Base-by-base conservation (phyloP, 2,113 vertebrate species). In the Dolichotis patagonum region DNA sequence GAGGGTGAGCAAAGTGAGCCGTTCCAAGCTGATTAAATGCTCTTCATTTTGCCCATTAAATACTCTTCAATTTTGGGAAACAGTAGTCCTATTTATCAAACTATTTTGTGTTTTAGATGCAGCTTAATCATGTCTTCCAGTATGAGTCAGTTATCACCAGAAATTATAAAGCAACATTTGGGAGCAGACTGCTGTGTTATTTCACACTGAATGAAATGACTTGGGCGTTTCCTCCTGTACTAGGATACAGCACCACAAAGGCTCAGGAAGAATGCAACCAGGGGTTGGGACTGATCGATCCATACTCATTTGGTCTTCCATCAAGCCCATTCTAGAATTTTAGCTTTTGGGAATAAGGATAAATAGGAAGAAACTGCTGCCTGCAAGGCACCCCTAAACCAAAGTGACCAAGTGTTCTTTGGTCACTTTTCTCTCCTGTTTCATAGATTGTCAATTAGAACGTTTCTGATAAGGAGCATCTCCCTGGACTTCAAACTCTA, bases 1-100 rank as follows among this genome's bases (percentile, higher is more conserved):
- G 94, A 98, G 69, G 54, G 43, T 5, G 8, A 92, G 93, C 41
- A 90, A 62, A 82, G 67, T 90, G 91, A 49, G 88, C 90, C 90
- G 28, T 85, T 41, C 41, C 0, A 5, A 77, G 38, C 75, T 81
- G 67, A 62, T 90, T 85, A 97, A 95, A 92, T 96, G 82, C n/a
- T 54, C 54, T 67, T 81, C 56, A 20, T 67, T 91, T 94, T 88
- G 75, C 85, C 75, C 89, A 4, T 94, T 90, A 52, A 62, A 26
- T 78, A 28, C 73, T 46, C 41, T 78, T 78, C 43, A 28, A 78
- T 26, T 84, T 75, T 28, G 46, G 52, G 2, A 91, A 93, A 43
- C 49, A 96, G 63, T 38, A 54, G 24, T 90, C 77, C 16, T 38
- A 38, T 90, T 82, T 85, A 88, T 94, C 71, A 82, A 85, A 82